A percentile compares a stretch with the other conserved stretches of the same genome.
phyloP scores from a whole-genome alignment of 1,140 invertebrate genomes.

The Sinella curviseta region DNA sequence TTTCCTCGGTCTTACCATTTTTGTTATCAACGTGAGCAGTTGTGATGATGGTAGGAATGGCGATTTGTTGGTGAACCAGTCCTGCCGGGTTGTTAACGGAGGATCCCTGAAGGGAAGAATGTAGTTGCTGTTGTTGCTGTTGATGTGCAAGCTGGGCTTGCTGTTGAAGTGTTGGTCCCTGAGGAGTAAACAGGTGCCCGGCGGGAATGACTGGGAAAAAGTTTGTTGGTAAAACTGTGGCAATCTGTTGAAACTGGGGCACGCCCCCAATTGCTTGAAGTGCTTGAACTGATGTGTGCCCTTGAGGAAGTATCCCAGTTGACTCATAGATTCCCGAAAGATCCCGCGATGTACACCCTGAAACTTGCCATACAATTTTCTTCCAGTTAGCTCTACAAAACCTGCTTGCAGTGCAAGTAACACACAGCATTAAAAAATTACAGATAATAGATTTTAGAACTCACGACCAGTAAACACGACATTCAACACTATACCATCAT shows the following conservation, averaged over 20 bases:
- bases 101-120: slow-evolving; percentile 22
- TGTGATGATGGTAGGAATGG: slow-evolving; percentile 49
- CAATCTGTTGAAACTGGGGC: slow-evolving; percentile 43
- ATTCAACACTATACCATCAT: too few relatives aligned
- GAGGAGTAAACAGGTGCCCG: slow-evolving; percentile 41
- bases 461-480: too few relatives aligned
- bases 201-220: slow-evolving; percentile 47
- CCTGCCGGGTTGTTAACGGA: slow-evolving; percentile 32
- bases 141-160: not conserved
- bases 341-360: slow-evolving; percentile 46
- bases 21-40: slow-evolving; percentile 44
- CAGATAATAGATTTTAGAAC: too few relatives aligned
- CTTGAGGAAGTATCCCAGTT: slow-evolving; percentile 25
- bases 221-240: slow-evolving; percentile 47
- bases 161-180: slow-evolving; percentile 45
- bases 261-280: slow-evolving; percentile 41
- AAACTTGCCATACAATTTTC: slow-evolving; percentile 37
- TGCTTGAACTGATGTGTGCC: slow-evolving; percentile 23
- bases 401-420: too few relatives aligned
- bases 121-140: slow-evolving; percentile 30
- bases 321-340: slow-evolving; percentile 36
- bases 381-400: not conserved
- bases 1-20: slow-evolving; percentile 26
- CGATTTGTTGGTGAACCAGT: slow-evolving; percentile 30
- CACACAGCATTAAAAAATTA: too few relatives aligned